These are phyloP conservation scores for Melanotaenia trifasciata DNA, from an alignment of 2,797 vertebrate genomes.

Conservation along the genomic window DNA sequence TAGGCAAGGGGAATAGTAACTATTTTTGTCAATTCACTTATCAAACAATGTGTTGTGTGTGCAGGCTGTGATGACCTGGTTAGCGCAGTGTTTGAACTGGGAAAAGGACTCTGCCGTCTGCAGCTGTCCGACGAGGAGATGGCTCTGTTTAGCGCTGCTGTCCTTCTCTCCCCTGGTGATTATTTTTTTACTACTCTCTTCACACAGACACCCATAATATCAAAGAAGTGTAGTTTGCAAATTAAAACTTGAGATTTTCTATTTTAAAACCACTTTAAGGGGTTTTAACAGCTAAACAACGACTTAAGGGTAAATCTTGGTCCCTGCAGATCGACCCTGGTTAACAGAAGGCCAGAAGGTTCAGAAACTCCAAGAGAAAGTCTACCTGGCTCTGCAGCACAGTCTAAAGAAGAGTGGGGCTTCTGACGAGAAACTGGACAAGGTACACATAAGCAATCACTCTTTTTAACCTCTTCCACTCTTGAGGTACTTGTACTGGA, in stretches of 20 bases:
- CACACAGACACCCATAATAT: slow-evolving; percentile 1
- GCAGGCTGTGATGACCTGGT: slow-evolving; percentile 93
- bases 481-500: neutral
- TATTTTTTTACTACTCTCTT: slow-evolving; percentile 24
- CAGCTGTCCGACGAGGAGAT: slow-evolving; percentile 93
- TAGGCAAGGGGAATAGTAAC: neutral
- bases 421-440: slow-evolving; percentile 88
- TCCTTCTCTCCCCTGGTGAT: slow-evolving; percentile 90
- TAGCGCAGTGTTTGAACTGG: slow-evolving; percentile 88
- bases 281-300: neutral
- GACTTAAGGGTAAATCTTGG: neutral
- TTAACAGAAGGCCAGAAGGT: slow-evolving; percentile 89
- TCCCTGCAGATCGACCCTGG: slow-evolving; percentile 87
- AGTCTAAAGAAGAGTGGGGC: slow-evolving; percentile 88
- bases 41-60: slow-evolving; percentile 27
- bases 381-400: slow-evolving; percentile 91
- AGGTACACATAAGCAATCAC: slow-evolving; percentile 75
- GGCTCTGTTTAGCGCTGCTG: slow-evolving; percentile 88
- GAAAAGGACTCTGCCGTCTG: slow-evolving; percentile 88
- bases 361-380: slow-evolving; percentile 91
- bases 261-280: neutral
- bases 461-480: neutral
- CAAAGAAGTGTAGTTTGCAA: slow-evolving; percentile 4
- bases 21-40: slow-evolving; percentile 5
- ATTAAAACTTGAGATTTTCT: neutral